Conservation (phyloP, 2,888 invertebrate genomes). For the Tipula unca region DNA sequence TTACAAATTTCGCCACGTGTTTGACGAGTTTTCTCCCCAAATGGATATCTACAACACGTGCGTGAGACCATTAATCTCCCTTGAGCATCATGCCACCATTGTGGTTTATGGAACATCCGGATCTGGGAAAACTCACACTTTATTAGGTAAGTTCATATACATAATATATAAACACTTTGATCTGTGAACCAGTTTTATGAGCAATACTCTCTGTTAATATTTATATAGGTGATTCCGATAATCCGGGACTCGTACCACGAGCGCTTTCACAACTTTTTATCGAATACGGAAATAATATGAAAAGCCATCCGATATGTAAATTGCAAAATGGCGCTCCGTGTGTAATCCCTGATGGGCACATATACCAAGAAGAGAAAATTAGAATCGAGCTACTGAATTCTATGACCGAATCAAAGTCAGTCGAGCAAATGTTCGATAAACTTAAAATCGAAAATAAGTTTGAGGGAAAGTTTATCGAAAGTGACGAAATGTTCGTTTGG, state of each 20-base stretch:
- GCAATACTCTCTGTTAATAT: too few relatives aligned
- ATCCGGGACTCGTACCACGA: slow-evolving; percentile 56
- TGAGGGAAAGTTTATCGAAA: slow-evolving; percentile 25
- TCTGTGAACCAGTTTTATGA: too few relatives aligned
- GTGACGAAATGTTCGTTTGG: slow-evolving; percentile 52
- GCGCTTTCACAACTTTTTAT: slow-evolving; percentile 47
- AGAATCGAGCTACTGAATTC: background rate
- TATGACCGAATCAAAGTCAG: background rate
- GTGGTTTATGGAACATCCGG: slow-evolving; percentile 85
- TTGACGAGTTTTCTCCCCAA: slow-evolving; percentile 33
- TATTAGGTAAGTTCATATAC: slow-evolving; percentile 44
- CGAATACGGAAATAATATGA: slow-evolving; percentile 31
- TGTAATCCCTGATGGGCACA: slow-evolving; percentile 35
- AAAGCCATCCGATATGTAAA: slow-evolving; percentile 38
- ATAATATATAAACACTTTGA: too few relatives aligned
- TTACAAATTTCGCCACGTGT: slow-evolving; percentile 37
- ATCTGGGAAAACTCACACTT: slow-evolving; percentile 79
- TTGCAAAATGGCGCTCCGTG: slow-evolving; percentile 37
- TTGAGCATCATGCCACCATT: slow-evolving; percentile 64
- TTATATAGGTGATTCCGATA: slow-evolving; percentile 43
- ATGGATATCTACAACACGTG: slow-evolving; percentile 35
- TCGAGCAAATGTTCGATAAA: background rate
- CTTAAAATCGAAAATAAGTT: slow-evolving; percentile 26
- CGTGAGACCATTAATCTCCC: slow-evolving; percentile 40
- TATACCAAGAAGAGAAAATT: slow-evolving; percentile 32